Evolutionary conservation across 2,888 invertebrate genomes (phyloP).

Genomic region (Ischnura elegans): DNA sequence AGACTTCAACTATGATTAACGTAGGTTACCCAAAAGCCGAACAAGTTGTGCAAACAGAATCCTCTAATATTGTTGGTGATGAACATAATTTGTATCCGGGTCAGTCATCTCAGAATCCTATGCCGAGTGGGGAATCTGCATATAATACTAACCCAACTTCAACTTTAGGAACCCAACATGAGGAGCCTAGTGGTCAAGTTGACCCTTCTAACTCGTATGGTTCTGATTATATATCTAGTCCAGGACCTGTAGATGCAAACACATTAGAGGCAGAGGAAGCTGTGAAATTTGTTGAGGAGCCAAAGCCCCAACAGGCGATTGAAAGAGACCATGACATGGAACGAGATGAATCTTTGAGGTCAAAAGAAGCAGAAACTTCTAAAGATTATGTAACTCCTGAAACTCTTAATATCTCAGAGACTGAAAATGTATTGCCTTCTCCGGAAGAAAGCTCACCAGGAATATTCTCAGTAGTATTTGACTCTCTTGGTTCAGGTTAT

Average conservation of each 20-base stretch:
- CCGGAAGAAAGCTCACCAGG: constrained; percentile 23
- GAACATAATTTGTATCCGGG: background rate
- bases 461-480: background rate
- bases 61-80: background rate
- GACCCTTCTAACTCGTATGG: background rate
- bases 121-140: background rate
- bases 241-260: background rate
- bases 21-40: background rate
- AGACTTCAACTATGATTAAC: background rate
- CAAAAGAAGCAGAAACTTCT: background rate
- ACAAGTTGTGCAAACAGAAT: background rate
- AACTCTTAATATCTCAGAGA: background rate
- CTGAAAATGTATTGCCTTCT: background rate
- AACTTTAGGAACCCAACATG: background rate
- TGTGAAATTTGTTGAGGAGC: background rate
- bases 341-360: background rate
- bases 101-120: background rate
- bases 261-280: background rate
- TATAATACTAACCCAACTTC: background rate
- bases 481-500: constrained; percentile 5
- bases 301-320: background rate
- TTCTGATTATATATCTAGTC: background rate
- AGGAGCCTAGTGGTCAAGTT: background rate
- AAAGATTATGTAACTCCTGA: background rate
- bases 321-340: background rate